These are phyloP conservation scores for Cephus pulcher DNA, from an alignment of 2,888 invertebrate genomes.

Conservation along the genomic window DNA sequence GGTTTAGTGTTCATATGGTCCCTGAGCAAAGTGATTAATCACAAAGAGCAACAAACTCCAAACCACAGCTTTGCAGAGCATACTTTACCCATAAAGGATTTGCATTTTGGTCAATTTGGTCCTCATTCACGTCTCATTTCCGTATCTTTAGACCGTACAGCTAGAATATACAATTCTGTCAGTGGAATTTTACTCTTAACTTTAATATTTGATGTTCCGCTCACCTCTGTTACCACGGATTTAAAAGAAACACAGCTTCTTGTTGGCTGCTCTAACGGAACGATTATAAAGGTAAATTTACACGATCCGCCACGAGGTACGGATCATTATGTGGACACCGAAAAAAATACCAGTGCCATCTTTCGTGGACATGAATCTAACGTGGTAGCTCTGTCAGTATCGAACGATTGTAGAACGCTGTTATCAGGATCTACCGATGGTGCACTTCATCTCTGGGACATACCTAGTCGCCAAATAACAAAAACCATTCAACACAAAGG, in stretches of 20 bases:
- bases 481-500: constrained; percentile 80
- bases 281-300: constrained; percentile 77
- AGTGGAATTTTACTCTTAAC: constrained; percentile 78
- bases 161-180: constrained; percentile 82
- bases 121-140: constrained; percentile 79
- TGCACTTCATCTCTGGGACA: constrained; percentile 84
- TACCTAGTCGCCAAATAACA: constrained; percentile 79
- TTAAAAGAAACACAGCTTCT: constrained; percentile 77
- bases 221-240: constrained; percentile 79
- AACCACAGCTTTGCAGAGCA: constrained; percentile 83
- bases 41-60: constrained; percentile 63
- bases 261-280: constrained; percentile 80
- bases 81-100: constrained; percentile 81
- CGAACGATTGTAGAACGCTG: constrained; percentile 77
- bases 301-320: constrained; percentile 75
- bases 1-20: constrained; percentile 87
- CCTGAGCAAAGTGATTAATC: constrained; percentile 70
- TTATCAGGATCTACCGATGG: constrained; percentile 83
- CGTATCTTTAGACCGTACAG: constrained; percentile 84
- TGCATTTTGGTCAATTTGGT: constrained; percentile 80
- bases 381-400: constrained; percentile 79
- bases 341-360: constrained; percentile 67
- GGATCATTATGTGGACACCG: constrained; percentile 73
- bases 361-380: constrained; percentile 78
- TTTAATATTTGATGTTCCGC: constrained; percentile 77